These are phyloP conservation scores for Lithobates sylvaticus DNA, from an alignment of 2,797 vertebrate species.

Conservation along the genomic window DNA sequence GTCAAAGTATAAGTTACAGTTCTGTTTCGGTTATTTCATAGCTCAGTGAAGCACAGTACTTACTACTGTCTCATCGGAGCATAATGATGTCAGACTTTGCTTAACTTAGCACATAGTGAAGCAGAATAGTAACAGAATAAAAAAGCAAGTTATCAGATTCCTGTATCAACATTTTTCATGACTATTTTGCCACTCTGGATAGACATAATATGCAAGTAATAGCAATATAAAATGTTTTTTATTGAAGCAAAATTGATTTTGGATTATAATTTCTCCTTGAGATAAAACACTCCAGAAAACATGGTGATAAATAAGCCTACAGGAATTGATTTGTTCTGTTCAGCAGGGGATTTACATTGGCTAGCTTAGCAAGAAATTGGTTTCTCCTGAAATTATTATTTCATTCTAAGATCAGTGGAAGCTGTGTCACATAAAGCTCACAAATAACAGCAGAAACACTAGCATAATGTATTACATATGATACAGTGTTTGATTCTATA, in stretches of 20 bases:
- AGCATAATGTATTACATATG: neutral
- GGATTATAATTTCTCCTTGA: conserved; percentile 6
- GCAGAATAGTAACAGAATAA: neutral
- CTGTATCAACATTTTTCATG: conserved; percentile 7
- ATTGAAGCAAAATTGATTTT: conserved; percentile 17
- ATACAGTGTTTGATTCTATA: neutral
- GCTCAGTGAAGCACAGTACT: neutral
- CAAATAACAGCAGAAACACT: neutral
- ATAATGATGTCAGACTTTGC: neutral
- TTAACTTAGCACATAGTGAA: neutral
- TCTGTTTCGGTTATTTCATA: neutral
- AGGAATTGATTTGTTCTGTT: conserved; percentile 7
- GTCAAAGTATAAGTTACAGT: neutral
- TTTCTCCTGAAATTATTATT: conserved; percentile 1
- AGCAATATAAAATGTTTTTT: neutral
- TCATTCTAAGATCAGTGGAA: neutral
- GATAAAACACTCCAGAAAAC: conserved; percentile 16
- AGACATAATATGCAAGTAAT: conserved; percentile 8
- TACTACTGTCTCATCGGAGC: neutral
- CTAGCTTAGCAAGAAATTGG: conserved; percentile 8
- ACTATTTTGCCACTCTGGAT: neutral
- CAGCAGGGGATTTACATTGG: conserved; percentile 15
- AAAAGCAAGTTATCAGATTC: neutral
- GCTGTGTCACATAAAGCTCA: neutral
- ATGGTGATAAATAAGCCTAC: conserved; percentile 15